Conservation (phyloP, 2,888 invertebrate species). For the Plebejus argus region DNA sequence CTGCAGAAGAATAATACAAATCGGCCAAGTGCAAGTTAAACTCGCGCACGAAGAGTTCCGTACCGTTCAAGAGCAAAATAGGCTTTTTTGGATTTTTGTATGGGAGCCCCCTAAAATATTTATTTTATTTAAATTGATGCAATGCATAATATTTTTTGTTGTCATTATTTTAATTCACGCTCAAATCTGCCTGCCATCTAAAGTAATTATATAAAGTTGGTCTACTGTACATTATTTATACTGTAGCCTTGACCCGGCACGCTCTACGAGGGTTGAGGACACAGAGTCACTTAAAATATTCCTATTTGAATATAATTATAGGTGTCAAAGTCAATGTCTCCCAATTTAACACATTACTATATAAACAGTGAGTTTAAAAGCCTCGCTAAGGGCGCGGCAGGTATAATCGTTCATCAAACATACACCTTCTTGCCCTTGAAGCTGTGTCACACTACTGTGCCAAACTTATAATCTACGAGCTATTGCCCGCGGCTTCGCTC, state of each 20-base stretch:
- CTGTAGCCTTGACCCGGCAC: constrained; percentile 48
- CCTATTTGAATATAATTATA: constrained; percentile 52
- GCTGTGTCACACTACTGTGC: not conserved
- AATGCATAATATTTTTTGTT: too few species aligned
- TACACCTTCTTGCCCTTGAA: constrained; percentile 13
- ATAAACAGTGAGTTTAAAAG: constrained; percentile 23
- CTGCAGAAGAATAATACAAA: too few species aligned
- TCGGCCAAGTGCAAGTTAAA: too few species aligned
- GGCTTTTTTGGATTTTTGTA: too few species aligned
- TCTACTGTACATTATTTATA: constrained; percentile 36
- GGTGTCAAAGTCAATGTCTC: constrained; percentile 61
- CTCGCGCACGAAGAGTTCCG: too few species aligned
- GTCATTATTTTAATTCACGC: too few species aligned
- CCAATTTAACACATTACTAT: constrained; percentile 33
- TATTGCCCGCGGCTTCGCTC: too few species aligned
- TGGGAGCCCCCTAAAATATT: too few species aligned
- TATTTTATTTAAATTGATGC: too few species aligned
- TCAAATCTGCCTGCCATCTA: too few species aligned
- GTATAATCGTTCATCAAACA: constrained; percentile 23
- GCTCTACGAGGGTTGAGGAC: constrained; percentile 54
- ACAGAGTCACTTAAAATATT: constrained; percentile 36
- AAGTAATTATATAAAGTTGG: too few species aligned
- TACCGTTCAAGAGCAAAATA: too few species aligned
- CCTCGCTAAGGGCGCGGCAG: constrained; percentile 4
- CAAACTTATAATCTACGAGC: not conserved